Percentiles rank a stretch among this genome's conserved stretches.
Evolutionary conservation across 2,888 invertebrate species (phyloP).

Genomic region (Xanthorhoe designata): DNA sequence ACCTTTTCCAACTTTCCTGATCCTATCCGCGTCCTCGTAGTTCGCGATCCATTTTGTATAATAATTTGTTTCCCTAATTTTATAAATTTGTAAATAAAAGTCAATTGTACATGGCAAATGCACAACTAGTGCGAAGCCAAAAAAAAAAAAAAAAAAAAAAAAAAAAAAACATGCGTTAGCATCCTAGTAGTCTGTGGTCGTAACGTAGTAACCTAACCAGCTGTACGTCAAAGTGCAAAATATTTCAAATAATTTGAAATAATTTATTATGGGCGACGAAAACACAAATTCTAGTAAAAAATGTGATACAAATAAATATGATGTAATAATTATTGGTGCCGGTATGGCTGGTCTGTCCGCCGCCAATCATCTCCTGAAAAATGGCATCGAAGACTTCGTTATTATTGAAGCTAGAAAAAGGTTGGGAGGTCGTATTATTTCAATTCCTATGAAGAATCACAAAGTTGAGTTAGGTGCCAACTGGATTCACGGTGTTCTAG

Average conservation of each 20-base stretch:
- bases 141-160: too few relatives aligned
- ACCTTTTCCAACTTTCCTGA: too few relatives aligned
- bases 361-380: conserved; percentile 92
- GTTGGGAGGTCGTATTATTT: conserved; percentile 93
- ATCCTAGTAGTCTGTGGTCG: too few relatives aligned
- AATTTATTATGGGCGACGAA: conserved; percentile 83
- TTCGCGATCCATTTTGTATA: too few relatives aligned
- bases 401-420: conserved; percentile 93
- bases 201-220: conserved; percentile 64
- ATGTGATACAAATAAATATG: conserved; percentile 84
- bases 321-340: conserved; percentile 93
- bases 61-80: too few relatives aligned
- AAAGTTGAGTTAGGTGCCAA: conserved; percentile 96
- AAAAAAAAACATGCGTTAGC: too few relatives aligned
- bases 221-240: conserved; percentile 76
- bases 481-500: conserved; percentile 96
- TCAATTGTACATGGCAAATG: too few relatives aligned
- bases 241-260: conserved; percentile 64
- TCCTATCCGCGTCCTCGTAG: too few relatives aligned
- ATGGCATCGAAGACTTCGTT: conserved; percentile 91
- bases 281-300: conserved; percentile 80
- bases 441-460: conserved; percentile 87
- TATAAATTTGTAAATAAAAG: too few relatives aligned
- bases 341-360: conserved; percentile 95
- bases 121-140: too few relatives aligned